Percentiles rank a stretch among this genome's conserved stretches.
Evolutionary conservation across 2,888 invertebrate species (phyloP).

Genomic region (Cataglyphis albicans): DNA sequence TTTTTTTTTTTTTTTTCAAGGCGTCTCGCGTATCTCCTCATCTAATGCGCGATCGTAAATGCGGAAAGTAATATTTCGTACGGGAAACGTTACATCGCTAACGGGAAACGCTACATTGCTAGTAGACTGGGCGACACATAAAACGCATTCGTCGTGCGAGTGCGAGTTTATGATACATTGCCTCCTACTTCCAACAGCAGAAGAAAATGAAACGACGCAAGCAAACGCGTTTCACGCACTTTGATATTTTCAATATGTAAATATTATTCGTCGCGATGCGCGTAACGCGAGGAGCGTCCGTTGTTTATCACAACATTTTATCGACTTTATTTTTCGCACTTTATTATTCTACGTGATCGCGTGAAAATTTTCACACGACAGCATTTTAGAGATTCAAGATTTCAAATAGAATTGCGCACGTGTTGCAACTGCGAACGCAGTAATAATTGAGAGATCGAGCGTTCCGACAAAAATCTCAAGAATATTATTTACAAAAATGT

Average conservation of each 20-base stretch:
- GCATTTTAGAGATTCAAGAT: not conserved
- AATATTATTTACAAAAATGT: not conserved
- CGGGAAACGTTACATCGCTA: constrained; percentile 45
- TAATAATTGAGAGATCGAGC: not conserved
- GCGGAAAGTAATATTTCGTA: constrained; percentile 37
- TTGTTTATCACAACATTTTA: not conserved
- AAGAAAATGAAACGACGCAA: constrained; percentile 10
- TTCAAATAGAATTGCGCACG: not conserved
- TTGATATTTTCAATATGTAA: constrained; percentile 19
- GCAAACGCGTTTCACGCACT: constrained; percentile 21
- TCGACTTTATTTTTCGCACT: not conserved
- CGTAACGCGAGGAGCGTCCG: not conserved
- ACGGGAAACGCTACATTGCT: constrained; percentile 44
- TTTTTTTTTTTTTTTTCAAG: not conserved
- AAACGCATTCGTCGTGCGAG: constrained; percentile 30
- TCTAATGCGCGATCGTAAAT: constrained; percentile 26
- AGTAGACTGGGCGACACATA: constrained; percentile 34
- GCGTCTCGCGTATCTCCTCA: not conserved
- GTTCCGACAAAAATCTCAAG: not conserved
- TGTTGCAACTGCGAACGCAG: not conserved
- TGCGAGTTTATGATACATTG: constrained; percentile 29
- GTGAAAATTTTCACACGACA: not conserved
- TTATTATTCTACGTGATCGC: not conserved
- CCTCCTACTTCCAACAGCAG: not conserved
- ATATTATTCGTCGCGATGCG: constrained; percentile 4